Percentiles rank a stretch among this genome's conserved stretches.
Conservation (phyloP, 2,888 invertebrate genomes). For the Macaria notata region DNA sequence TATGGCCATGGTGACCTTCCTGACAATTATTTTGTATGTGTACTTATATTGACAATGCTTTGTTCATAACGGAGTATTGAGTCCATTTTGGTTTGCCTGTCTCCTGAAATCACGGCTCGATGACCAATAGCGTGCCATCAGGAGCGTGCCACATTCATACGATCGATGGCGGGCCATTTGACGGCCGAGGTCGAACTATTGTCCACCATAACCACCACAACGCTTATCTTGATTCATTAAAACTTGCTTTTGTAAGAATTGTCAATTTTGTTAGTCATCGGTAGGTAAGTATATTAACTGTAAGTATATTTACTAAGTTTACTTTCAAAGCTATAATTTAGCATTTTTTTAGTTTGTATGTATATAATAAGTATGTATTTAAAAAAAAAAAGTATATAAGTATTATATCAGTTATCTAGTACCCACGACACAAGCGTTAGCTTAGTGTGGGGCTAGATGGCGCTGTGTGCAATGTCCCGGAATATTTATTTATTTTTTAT, state of each 20-base stretch:
- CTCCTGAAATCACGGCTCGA: conserved; percentile 24
- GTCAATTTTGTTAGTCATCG: conserved; percentile 67
- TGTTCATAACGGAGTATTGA: neutral
- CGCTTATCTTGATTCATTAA: conserved; percentile 78
- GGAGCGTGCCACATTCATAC: conserved; percentile 59
- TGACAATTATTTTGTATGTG: neutral
- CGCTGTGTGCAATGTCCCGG: no score
- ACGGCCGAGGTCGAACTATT: conserved; percentile 78
- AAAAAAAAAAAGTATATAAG: no score
- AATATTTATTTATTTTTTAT: no score
- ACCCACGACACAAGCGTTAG: no score
- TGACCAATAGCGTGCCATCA: conserved; percentile 26
- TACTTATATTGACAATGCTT: neutral
- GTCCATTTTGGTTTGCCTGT: conserved; percentile 8
- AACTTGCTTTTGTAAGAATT: conserved; percentile 56
- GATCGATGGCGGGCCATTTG: conserved; percentile 75
- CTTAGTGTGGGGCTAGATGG: no score
- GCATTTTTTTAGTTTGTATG: no score
- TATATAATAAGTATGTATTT: no score
- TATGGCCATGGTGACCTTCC: conserved; percentile 48
- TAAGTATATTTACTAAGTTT: conserved; percentile 54
- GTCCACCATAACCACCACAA: conserved; percentile 74
- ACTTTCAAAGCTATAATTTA: no score
- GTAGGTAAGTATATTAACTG: conserved; percentile 5
- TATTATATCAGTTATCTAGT: no score